Evolutionary conservation across 2,113 vertebrate genomes (phyloP).

Genomic region (Phalacrocorax aristotelis): DNA sequence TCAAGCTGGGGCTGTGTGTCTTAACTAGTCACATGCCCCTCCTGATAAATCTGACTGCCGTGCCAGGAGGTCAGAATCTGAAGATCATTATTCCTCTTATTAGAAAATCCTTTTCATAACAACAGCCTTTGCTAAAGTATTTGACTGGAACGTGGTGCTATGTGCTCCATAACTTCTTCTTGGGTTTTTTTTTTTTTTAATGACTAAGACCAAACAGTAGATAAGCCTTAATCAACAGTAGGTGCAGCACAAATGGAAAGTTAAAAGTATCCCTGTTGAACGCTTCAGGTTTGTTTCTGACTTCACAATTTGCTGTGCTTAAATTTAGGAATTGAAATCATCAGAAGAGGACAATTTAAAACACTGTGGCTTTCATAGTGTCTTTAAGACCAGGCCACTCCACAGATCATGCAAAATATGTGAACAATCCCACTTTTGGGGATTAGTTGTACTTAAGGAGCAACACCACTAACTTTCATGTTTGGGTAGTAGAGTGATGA

Average conservation of each 20-base stretch:
- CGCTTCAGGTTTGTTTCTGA: not conserved
- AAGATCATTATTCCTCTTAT: constrained; percentile 70
- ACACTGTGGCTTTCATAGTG: rapidly evolving
- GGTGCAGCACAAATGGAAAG: constrained; percentile 59
- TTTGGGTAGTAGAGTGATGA: not conserved
- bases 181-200: not conserved
- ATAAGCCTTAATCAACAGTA: constrained; percentile 45
- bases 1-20: constrained; percentile 70
- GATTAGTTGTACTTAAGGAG: not conserved
- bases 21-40: constrained; percentile 82
- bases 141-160: not conserved
- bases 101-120: constrained; percentile 64
- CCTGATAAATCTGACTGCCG: constrained; percentile 72
- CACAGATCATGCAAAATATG: not conserved
- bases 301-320: not conserved
- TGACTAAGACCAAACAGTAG: constrained; percentile 23
- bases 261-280: not conserved
- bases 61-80: constrained; percentile 79
- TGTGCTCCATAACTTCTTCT: constrained; percentile 11
- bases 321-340: not conserved
- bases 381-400: not conserved
- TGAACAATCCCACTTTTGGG: not conserved
- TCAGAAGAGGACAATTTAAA: not conserved
- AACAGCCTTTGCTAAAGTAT: constrained; percentile 30
- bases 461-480: not conserved